Evolutionary conservation across 2,113 vertebrate species (phyloP), one percentile per base, ranked within the genome.

Genomic region (Macroglossus sobrinus): DNA sequence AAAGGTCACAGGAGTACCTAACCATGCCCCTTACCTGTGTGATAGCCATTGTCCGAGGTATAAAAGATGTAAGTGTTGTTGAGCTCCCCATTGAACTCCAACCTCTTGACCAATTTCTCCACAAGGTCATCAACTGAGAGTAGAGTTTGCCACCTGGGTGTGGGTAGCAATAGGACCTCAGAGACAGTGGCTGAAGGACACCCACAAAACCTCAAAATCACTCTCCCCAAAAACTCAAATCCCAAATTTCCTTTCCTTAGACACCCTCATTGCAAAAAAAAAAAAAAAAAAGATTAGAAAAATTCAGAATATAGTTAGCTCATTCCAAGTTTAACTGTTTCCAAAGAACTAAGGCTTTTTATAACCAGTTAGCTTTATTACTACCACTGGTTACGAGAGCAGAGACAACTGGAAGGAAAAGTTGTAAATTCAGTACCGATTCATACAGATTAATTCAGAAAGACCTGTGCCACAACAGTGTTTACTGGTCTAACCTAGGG

Each of bases 11-110:
- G 79, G 16, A 84, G 43, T 1, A 43, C 24, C 47, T 28, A 5
- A 4, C 26, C 7, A 50, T 21, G 45, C 59, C 30, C 18, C 75
- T 81, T 97, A 99, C 99, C 99, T 91, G 99, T 99, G 97, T 99
- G 99, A 97, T 99, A 99, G 89, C 99, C 99, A 9, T 99, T 99
- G 97, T 99, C 99, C 11, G 99, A 99, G 24, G 99, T 99, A 82
- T 99, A 99, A 92, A 99, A 99, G 97, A 99, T 98, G 93, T 99
- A 99, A 0, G 99, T 99, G 97, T 99, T 99, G 93, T 99, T 98
- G 50, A 99, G 98, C 93, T 99, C 99, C 61, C 98, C 99, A 7
- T 98, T 98, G 91, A 96, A 95, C 91, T 99, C 99, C 95, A 99
- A 80, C 72, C 98, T 98, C 97, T 99, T 99, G 91, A 99, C 98